These are phyloP conservation scores for Plumapathes pennacea DNA, from an alignment of 92 coral and sea anemone genomes.

Conservation along the genomic window DNA sequence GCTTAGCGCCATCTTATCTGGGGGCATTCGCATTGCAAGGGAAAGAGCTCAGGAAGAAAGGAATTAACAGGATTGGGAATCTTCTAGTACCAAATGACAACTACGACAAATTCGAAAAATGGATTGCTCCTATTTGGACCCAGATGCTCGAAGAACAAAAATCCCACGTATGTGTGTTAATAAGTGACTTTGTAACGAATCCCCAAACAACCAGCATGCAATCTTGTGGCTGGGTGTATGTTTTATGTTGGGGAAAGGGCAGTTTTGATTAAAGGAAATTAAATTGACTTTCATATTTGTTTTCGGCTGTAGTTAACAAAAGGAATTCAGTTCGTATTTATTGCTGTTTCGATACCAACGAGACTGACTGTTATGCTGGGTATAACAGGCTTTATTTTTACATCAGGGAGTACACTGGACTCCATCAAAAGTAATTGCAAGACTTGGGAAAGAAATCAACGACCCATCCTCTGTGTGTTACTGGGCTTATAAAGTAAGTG, in stretches of 20 bases:
- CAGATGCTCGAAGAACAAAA: conserved; percentile 85
- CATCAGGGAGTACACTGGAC: conserved; percentile 90
- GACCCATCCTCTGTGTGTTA: conserved; percentile 92
- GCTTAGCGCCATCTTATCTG: conserved; percentile 84
- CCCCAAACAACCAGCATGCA: too few relatives aligned
- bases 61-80: conserved; percentile 91
- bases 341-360: too few relatives aligned
- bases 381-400: not conserved
- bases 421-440: conserved; percentile 85
- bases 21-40: conserved; percentile 86
- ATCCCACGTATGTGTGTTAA: conserved; percentile 47
- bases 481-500: conserved; percentile 94
- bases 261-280: too few relatives aligned
- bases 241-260: too few relatives aligned
- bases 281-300: too few relatives aligned
- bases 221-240: too few relatives aligned
- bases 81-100: conserved; percentile 84
- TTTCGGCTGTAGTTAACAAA: too few relatives aligned
- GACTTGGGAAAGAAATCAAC: conserved; percentile 92
- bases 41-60: conserved; percentile 66
- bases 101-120: conserved; percentile 83
- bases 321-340: too few relatives aligned
- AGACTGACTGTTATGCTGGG: too few relatives aligned
- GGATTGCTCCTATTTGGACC: conserved; percentile 81
- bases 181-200: too few relatives aligned